Conservation (phyloP, 2,888 invertebrate species). For the Entomobrya multifasciata region DNA sequence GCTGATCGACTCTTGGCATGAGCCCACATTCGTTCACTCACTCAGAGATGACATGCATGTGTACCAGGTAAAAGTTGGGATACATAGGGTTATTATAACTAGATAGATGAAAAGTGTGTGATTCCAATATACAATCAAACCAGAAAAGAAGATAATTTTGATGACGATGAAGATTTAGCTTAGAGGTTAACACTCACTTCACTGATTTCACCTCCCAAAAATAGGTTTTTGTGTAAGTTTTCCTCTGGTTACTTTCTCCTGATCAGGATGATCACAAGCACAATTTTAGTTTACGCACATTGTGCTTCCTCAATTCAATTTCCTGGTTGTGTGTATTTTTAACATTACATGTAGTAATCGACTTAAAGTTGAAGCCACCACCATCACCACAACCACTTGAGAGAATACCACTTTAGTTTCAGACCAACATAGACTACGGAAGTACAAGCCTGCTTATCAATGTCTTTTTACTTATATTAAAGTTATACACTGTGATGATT, state of each 20-base stretch:
- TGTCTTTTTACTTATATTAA: too few relatives aligned
- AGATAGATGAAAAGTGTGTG: slow-evolving; percentile 12
- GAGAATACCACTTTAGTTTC: slow-evolving; percentile 53
- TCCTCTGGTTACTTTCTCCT: slow-evolving; percentile 6
- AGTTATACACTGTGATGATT: not conserved
- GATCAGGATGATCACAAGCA: not conserved
- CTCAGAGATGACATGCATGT: too few relatives aligned
- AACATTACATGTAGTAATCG: slow-evolving; percentile 55
- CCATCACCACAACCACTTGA: slow-evolving; percentile 42
- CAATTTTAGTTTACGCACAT: not conserved
- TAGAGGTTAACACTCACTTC: slow-evolving; percentile 38
- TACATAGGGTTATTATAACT: not conserved
- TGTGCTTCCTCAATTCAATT: slow-evolving; percentile 55
- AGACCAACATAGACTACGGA: too few relatives aligned
- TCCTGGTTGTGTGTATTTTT: slow-evolving; percentile 39
- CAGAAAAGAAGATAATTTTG: slow-evolving; percentile 12
- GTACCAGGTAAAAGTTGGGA: not conserved
- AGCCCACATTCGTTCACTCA: too few relatives aligned
- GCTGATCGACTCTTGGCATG: too few relatives aligned
- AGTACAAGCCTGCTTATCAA: slow-evolving; percentile 41
- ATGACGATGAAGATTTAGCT: slow-evolving; percentile 18
- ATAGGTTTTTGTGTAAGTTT: not conserved
- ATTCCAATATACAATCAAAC: slow-evolving; percentile 32
- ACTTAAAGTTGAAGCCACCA: slow-evolving; percentile 64
- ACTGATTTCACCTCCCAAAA: slow-evolving; percentile 46